Base-by-base conservation (phyloP, 2,888 invertebrate species). In the Troides aeacus region DNA sequence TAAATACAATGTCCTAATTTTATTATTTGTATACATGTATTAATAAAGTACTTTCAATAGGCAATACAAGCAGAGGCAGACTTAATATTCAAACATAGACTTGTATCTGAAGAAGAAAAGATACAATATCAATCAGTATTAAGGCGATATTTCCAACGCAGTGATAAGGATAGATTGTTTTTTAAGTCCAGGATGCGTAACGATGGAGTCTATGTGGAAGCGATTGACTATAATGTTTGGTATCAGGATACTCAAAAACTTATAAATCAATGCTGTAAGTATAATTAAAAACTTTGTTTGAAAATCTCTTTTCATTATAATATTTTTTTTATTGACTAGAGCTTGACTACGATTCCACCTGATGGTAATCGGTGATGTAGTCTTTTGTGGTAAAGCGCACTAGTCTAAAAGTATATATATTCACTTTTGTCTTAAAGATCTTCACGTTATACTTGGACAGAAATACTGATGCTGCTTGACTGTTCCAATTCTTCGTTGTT, bases 31-130 rank as follows among this genome's bases (percentile, higher is more conserved):
- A 8, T 42, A 42, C 12, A 30, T 46, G 15, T 46, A 46, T 53
- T 53, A n/a, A n/a, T n/a, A 53, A n/a, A 53, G 2, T 53, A 50
- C 1, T n/a, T 50, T 12, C 70, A 72, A 50, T 83, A 97, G 95
- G 94, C 95, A 4, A 92, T 97, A 75, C 89, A 94, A 46, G 95
- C 97, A 76, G 98, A 98, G 93, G 95, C 96, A 1, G 89, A 94
- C 70, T 91, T 95, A 71, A 93, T 96, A 79, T 98, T 98, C 85
- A 93, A 94, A 74, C 96, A 97, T 81, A 94, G 96, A 75, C 88
- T 98, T 30, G 94, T 95, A 1, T 94, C 93, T 24, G 90, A 93
- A 7, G 94, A 95, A 36, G 95, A 97, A 72, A 93, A 93, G 70
- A 84, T 87, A n/a, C 93, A 93, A 78, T 96, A 96, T 79, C 94